Conservation (phyloP, 2,888 invertebrate genomes). For the Sisyra nigra region DNA sequence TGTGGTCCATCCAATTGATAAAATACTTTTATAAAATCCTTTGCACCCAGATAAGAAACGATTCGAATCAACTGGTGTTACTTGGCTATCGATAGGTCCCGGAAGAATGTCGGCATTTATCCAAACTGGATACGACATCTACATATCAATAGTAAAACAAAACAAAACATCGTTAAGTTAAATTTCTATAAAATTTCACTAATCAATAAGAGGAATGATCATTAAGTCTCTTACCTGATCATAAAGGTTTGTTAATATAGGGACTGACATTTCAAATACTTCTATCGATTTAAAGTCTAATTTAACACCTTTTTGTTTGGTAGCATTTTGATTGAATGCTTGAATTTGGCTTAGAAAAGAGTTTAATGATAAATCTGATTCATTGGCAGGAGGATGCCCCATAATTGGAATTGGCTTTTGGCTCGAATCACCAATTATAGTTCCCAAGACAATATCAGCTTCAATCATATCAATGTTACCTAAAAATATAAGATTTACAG, state of each 20-base stretch:
- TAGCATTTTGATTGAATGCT: slow-evolving; percentile 29
- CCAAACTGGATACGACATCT: slow-evolving; percentile 65
- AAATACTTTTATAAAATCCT: slow-evolving; percentile 41
- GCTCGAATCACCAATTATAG: slow-evolving; percentile 28
- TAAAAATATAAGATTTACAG: slow-evolving; percentile 15
- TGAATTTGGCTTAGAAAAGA: slow-evolving; percentile 39
- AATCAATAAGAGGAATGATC: no score
- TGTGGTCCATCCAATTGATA: slow-evolving; percentile 82
- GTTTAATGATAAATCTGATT: slow-evolving; percentile 58
- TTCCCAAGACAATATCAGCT: slow-evolving; percentile 66
- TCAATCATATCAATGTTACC: slow-evolving; percentile 65
- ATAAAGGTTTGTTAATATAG: slow-evolving; percentile 25
- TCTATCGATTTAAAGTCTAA: slow-evolving; percentile 74
- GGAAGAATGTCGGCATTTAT: slow-evolving; percentile 73
- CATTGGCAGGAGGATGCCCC: slow-evolving; percentile 64
- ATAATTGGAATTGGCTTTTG: slow-evolving; percentile 52
- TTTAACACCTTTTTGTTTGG: slow-evolving; percentile 59
- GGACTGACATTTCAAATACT: slow-evolving; percentile 43
- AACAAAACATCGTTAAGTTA: background rate
- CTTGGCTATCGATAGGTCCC: slow-evolving; percentile 50
- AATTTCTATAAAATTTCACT: background rate
- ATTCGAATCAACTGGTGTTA: slow-evolving; percentile 43
- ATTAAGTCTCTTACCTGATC: slow-evolving; percentile 22
- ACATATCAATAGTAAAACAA: slow-evolving; percentile 12
- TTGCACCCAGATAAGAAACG: slow-evolving; percentile 44